These are phyloP conservation scores for Cydia pomonella DNA, from an alignment of 1,140 invertebrate genomes.

Conservation along the genomic window DNA sequence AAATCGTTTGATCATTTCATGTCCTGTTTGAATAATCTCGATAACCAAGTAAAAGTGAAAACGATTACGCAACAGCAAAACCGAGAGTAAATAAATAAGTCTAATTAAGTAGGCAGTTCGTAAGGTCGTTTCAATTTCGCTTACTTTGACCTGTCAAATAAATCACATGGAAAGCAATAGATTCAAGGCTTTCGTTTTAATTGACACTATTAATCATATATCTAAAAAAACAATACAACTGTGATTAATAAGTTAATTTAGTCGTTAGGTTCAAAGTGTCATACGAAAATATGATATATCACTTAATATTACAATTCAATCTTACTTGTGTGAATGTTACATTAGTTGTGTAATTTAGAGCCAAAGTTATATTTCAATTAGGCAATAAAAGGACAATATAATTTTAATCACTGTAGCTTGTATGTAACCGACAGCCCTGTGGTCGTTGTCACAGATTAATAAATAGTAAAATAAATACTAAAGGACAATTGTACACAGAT, in stretches of 20 bases:
- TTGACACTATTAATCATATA: slow-evolving; percentile 5
- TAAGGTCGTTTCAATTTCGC: neutral
- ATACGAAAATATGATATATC: no score
- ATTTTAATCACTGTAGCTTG: no score
- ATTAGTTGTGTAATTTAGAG: no score
- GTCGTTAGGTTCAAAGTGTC: neutral
- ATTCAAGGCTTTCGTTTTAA: neutral
- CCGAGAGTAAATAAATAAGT: neutral
- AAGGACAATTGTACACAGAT: no score
- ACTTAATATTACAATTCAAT: no score
- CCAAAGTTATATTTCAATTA: no score
- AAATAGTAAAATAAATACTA: no score
- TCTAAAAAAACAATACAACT: neutral
- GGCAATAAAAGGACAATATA: no score
- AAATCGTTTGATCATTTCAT: slow-evolving; percentile 30
- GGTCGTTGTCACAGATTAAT: no score
- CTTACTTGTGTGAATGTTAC: no score
- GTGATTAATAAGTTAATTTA: neutral
- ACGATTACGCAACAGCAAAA: slow-evolving; percentile 19
- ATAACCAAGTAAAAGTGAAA: slow-evolving; percentile 19
- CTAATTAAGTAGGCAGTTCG: neutral
- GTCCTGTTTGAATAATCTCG: slow-evolving; percentile 29
- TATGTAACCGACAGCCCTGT: no score
- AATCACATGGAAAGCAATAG: neutral
- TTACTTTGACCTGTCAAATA: slow-evolving; percentile 14